These are phyloP conservation scores for Gymnodraco acuticeps DNA, from an alignment of 2,797 vertebrate species.

Conservation along the genomic window DNA sequence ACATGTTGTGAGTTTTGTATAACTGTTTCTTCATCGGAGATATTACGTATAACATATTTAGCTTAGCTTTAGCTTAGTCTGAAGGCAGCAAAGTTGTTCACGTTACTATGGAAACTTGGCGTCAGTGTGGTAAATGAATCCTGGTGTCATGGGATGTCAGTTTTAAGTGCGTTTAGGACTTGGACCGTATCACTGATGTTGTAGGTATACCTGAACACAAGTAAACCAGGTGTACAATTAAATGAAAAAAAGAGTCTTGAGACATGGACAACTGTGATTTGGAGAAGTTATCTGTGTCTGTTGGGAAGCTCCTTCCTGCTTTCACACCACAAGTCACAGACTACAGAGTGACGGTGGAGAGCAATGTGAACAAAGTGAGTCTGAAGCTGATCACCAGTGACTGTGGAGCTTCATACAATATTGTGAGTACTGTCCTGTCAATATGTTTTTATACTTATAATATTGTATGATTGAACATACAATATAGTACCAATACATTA, in stretches of 20 bases:
- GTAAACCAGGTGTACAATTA: not conserved
- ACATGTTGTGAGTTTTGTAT: not conserved
- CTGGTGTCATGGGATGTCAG: not conserved
- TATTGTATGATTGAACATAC: too few relatives aligned
- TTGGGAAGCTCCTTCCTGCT: conserved; percentile 63
- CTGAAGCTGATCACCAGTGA: conserved; percentile 72
- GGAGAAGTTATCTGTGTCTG: conserved; percentile 69
- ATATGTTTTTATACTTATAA: not conserved
- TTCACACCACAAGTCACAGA: conserved; percentile 67
- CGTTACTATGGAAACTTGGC: conserved; percentile 53
- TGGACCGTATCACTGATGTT: not conserved
- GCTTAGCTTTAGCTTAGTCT: too few relatives aligned
- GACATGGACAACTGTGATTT: conserved; percentile 84
- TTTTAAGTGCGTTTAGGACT: not conserved
- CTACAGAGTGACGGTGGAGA: conserved; percentile 73
- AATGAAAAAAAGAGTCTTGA: not conserved
- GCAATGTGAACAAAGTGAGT: conserved; percentile 54
- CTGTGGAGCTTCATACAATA: conserved; percentile 69
- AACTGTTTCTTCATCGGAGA: not conserved
- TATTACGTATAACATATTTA: not conserved
- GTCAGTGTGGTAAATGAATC: conserved; percentile 17
- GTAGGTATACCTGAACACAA: not conserved
- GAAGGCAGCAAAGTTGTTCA: not conserved
- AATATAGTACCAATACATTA: too few relatives aligned
- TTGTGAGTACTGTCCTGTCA: conserved; percentile 64